A percentile compares a stretch with the other conserved stretches of the same genome.
These are phyloP conservation scores for Myripristis jacobus DNA, from an alignment of 2,797 vertebrate species.

Conservation along the genomic window DNA sequence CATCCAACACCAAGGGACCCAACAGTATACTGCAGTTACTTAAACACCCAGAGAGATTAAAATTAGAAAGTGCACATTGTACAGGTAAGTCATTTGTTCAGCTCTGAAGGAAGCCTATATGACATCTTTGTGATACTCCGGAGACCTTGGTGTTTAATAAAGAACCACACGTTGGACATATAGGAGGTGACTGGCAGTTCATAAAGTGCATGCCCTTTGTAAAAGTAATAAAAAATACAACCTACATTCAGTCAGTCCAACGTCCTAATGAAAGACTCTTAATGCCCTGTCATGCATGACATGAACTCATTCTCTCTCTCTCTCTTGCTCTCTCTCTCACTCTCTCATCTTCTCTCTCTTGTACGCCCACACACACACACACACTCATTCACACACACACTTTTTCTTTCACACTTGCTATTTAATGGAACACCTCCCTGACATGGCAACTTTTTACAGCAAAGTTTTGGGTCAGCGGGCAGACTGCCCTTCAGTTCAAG, in stretches of 20 bases:
- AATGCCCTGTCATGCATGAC: neutral
- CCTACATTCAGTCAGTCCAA: neutral
- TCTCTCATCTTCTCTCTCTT: too few species aligned
- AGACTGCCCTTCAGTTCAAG: too few species aligned
- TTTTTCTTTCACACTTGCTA: neutral
- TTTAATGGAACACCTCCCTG: conserved; percentile 11
- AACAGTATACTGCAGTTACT: conserved; percentile 2
- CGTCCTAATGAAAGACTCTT: neutral
- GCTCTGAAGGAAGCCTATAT: conserved; percentile 14
- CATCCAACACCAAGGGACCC: conserved; percentile 15
- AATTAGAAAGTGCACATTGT: neutral
- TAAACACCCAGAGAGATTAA: conserved; percentile 39
- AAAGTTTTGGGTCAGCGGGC: neutral
- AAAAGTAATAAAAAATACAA: conserved; percentile 26
- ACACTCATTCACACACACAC: too few species aligned
- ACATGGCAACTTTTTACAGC: neutral
- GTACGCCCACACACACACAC: too few species aligned
- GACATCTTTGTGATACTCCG: conserved; percentile 23
- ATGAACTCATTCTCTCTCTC: too few species aligned
- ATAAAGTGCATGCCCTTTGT: conserved; percentile 18
- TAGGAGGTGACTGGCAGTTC: neutral
- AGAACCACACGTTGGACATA: conserved; percentile 12
- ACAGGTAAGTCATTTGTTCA: conserved; percentile 11
- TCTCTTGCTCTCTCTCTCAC: neutral
- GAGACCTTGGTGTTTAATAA: conserved; percentile 31